phyloP scores from a whole-genome alignment of 2,888 invertebrate species.

The Philaethria dido region DNA sequence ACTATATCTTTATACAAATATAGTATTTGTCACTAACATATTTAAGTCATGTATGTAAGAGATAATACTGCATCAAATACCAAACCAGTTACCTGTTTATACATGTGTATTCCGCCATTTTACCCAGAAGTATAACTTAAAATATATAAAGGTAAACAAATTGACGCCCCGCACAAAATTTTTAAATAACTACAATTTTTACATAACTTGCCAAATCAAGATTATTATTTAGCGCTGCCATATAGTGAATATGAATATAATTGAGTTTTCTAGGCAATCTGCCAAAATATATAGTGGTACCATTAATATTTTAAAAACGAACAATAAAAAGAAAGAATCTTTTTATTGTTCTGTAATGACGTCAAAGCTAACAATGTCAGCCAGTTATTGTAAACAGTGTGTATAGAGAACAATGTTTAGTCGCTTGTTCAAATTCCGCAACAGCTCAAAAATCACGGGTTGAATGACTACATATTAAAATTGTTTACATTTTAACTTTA shows the following conservation, averaged over 20 bases:
- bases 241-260: not conserved
- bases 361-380: conserved; percentile 44
- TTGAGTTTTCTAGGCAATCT: conserved; percentile 19
- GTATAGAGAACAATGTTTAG: conserved; percentile 31
- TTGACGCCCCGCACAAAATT: not conserved
- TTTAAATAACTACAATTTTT: not conserved
- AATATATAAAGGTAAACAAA: not conserved
- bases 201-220: no score
- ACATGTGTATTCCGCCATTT: not conserved
- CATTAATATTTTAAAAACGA: conserved; percentile 47
- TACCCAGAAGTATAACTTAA: not conserved
- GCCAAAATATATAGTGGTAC: conserved; percentile 33
- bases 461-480: conserved; percentile 27
- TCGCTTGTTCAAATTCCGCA: conserved; percentile 30
- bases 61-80: not conserved
- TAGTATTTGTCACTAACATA: no score
- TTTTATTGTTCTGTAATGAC: conserved; percentile 48
- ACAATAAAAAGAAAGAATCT: no score
- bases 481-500: conserved; percentile 10
- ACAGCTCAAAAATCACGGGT: conserved; percentile 30
- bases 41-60: not conserved
- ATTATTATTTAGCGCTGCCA: no score
- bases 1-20: no score
- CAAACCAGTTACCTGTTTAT: not conserved
- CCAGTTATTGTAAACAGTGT: conserved; percentile 30